phyloP scores from a whole-genome alignment of 2,888 invertebrate genomes.

The Cerceris rybyensis region DNA sequence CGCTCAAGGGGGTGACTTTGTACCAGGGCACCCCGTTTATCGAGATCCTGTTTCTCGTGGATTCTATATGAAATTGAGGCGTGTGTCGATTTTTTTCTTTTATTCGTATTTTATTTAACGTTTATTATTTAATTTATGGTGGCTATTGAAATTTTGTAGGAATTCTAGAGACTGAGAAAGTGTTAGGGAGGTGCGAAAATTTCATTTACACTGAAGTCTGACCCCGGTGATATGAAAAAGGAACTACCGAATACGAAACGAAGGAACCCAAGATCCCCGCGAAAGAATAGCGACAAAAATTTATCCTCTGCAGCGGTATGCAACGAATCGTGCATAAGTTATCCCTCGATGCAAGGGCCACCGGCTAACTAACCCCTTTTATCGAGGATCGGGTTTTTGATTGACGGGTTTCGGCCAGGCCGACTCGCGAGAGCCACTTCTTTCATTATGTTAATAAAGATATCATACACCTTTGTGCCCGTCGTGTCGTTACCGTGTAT shows the following conservation, averaged over 20 bases:
- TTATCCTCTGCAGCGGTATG: constrained; percentile 35
- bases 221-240: neutral
- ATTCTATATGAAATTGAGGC: neutral
- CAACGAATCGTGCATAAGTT: constrained; percentile 44
- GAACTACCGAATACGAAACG: constrained; percentile 11
- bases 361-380: constrained; percentile 75
- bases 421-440: constrained; percentile 63
- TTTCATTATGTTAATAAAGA: constrained; percentile 79
- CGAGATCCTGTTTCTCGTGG: neutral
- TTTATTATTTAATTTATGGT: too few relatives aligned
- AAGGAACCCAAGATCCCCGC: constrained; percentile 10
- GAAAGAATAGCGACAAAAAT: constrained; percentile 13
- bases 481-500: constrained; percentile 70
- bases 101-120: too few relatives aligned
- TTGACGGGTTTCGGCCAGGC: constrained; percentile 74
- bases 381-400: constrained; percentile 77
- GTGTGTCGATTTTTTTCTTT: too few relatives aligned
- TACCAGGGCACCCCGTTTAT: constrained; percentile 44
- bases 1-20: constrained; percentile 59
- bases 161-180: too few relatives aligned
- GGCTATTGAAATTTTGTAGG: too few relatives aligned
- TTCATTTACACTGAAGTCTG: too few relatives aligned
- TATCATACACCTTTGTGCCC: constrained; percentile 76
- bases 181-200: too few relatives aligned
- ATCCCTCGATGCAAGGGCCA: constrained; percentile 45